Evolutionary conservation across 2,797 vertebrate species (phyloP), one percentile per base, ranked within the genome.

Genomic region (Harpagifer antarcticus): DNA sequence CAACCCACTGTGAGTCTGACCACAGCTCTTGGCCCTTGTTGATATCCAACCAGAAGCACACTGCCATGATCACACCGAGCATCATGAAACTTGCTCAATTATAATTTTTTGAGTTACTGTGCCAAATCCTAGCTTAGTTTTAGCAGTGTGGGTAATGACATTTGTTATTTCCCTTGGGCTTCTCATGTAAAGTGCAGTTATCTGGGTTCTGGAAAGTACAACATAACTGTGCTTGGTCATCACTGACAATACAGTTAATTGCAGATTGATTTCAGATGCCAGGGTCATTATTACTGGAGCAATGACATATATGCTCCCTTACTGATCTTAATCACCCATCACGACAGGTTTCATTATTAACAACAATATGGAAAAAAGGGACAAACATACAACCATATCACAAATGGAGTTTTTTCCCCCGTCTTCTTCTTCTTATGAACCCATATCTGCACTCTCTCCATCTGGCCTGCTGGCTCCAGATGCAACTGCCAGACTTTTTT

Each of bases 391-490:
- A 49, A 50, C 5, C n/a, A 1, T 27, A 67, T 86, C 33, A 78
- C 59, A 79, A 88, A 76, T 78, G 76, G 64, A 67, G 53, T 65
- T 66, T 67, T 85, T 76, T 59, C 49, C 7, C 60, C 42, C 44
- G 37, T 17, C 55, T 66, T 79, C 52, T 80, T 85, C 62, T 81
- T 76, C 63, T 80, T 72, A 76, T 84, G 80, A 81, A 89, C 86
- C 86, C 86, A 86, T 85, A 83, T 93, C 79, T 81, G 80, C 75
- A 73, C 68, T 45, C 76, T 86, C 88, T 92, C 93, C 94, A 94
- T 94, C 93, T 94, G 93, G 86, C 87, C 83, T 85, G 61, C 91
- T 94, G 94, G 92, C 89, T 92, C 90, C 92, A 94, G 91, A 93
- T 94, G 91, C 88, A 88, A 86, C 85, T 82, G 88, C 73, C 90